Conservation (phyloP, 2,113 vertebrate species). For the Podiceps cristatus region DNA sequence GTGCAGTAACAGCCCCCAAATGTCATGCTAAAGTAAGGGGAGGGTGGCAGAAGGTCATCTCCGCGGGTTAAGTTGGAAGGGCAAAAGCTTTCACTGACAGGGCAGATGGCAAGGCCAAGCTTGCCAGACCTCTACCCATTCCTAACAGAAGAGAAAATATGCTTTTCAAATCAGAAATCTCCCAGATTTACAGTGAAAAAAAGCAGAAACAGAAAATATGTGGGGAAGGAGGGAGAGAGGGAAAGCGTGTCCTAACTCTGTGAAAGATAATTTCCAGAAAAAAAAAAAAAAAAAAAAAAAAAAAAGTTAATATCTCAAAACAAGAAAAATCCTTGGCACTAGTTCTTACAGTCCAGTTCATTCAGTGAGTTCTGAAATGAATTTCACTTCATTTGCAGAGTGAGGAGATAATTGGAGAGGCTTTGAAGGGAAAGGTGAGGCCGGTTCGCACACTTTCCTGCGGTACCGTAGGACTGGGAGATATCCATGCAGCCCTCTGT, state of each 20-base stretch:
- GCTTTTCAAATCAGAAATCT: constrained; percentile 47
- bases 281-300: not conserved
- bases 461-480: not conserved
- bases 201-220: constrained; percentile 47
- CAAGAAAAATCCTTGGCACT: constrained; percentile 3
- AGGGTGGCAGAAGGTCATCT: not conserved
- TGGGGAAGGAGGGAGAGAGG: not conserved
- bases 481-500: not conserved
- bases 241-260: not conserved
- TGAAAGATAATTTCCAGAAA: not conserved
- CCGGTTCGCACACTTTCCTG: not conserved
- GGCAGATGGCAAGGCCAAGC: constrained; percentile 17
- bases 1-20: not conserved
- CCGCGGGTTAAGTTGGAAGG: accelerated
- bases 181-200: constrained; percentile 31
- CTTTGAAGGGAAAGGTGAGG: constrained; percentile 1
- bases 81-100: not conserved
- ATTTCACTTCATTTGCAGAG: constrained; percentile 19
- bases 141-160: constrained; percentile 17
- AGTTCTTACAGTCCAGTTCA: constrained; percentile 9
- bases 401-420: not conserved
- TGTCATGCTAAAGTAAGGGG: not conserved
- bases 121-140: not conserved
- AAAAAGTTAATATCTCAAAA: not conserved
- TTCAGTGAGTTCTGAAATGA: not conserved